A percentile compares a stretch with the other conserved stretches of the same genome.
phyloP scores from a whole-genome alignment of 2,888 invertebrate genomes.

The Sacculina carcini region DNA sequence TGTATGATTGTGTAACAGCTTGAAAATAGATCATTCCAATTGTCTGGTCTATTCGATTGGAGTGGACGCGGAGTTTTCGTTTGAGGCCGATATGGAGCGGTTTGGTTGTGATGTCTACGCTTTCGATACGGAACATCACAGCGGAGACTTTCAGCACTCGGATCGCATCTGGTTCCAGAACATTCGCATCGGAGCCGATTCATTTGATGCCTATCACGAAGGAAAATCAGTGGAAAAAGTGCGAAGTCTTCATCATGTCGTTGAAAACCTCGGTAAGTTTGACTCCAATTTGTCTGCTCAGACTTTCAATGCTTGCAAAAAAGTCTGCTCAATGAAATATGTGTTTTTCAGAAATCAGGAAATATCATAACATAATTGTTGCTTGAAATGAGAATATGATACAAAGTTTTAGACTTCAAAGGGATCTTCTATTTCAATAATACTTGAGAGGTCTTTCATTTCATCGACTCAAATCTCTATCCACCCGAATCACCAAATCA shows the following conservation, averaged over 20 bases:
- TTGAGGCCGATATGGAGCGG: background rate
- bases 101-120: background rate
- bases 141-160: background rate
- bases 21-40: background rate
- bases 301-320: no score
- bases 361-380: no score
- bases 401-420: no score
- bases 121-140: background rate
- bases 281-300: no score
- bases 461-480: no score
- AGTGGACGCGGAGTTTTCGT: background rate
- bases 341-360: no score
- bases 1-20: background rate
- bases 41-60: background rate
- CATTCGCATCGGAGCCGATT: background rate
- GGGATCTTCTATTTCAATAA: no score
- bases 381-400: no score
- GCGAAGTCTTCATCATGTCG: background rate
- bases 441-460: no score
- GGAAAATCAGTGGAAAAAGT: background rate
- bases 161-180: constrained; percentile 1
- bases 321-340: no score
- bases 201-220: background rate
- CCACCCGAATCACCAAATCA: no score
- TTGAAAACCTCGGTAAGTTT: background rate